A percentile compares a stretch with the other conserved stretches of the same genome.
phyloP scores from a whole-genome alignment of 2,113 vertebrate genomes.

The Ceyx cyanopectus region DNA sequence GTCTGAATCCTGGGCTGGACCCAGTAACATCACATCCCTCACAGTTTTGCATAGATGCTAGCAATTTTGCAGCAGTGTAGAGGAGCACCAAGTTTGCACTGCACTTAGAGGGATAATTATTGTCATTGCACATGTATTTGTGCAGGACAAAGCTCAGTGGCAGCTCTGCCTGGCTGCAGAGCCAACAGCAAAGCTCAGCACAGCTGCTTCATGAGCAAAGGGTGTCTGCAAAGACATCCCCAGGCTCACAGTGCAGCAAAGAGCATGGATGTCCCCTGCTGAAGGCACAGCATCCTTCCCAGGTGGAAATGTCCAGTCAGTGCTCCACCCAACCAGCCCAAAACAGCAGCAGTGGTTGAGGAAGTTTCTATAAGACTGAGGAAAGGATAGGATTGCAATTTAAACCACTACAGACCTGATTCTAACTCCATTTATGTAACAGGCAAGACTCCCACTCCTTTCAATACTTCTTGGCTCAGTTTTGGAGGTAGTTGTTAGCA shows the following conservation, averaged over 20 bases:
- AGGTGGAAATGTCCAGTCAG: neutral
- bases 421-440: neutral
- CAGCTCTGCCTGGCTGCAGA: neutral
- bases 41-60: neutral
- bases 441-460: neutral
- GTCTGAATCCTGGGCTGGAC: neutral
- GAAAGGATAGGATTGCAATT: neutral
- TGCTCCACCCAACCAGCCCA: neutral
- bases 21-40: neutral
- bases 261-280: fast-evolving
- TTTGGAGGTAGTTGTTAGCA: neutral
- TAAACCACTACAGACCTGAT: neutral
- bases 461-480: neutral
- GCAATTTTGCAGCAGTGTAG: neutral
- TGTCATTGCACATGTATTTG: no score
- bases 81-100: neutral
- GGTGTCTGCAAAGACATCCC: neutral
- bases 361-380: neutral
- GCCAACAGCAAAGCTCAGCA: neutral
- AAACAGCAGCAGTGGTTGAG: neutral
- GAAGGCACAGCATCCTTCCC: neutral
- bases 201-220: neutral
- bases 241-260: neutral
- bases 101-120: neutral
- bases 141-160: no score